Evolutionary conservation across 2,113 vertebrate species (phyloP), one percentile per base, ranked within the genome.

Genomic region (Rhinolophus ferrumequinum): DNA sequence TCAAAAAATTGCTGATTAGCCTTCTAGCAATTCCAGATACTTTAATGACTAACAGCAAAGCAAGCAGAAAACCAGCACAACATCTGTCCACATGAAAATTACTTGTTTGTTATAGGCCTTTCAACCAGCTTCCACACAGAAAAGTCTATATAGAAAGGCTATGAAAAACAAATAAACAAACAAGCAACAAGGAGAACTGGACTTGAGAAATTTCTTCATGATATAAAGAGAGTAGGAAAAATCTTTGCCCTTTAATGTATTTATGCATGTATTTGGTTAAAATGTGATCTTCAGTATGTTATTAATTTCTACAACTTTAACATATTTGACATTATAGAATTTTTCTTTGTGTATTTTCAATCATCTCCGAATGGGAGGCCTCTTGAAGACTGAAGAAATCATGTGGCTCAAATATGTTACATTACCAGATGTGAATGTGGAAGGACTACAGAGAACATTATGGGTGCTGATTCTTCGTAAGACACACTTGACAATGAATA

Each of bases 341-440:
- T 95, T 50, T 92, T 96, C n/a, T 60, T 30, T 64, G 10, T 92
- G 24, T 90, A 50, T 52, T 90, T 94, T 84, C 70, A 94, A 3
- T 67, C 70, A 64, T 92, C 44, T 97, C 81, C 75, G 92, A 93
- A 80, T 90, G 38, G 30, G 28, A 41, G 54, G 26, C 30, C 41
- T 97, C 90, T 94, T 95, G 64, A 93, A 93, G 72, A 84, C 0
- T 18, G 70, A 76, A 89, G 76, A 21, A 66, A 41, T 70, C 97
- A 93, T 88, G 69, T 95, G 97, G 60, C 33, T 92, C 47, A 92
- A 94, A 95, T 81, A 77, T 96, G 58, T 81, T 70, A 11, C 66
- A 47, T 58, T 92, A 95, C 82, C 93, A 96, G 84, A 88, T 86
- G 77, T 62, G 52, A 60, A 11, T 75, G 28, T 52, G 79, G 41